phyloP scores from a whole-genome alignment of 2,113 vertebrate genomes.

The Ceyx cyanopectus region DNA sequence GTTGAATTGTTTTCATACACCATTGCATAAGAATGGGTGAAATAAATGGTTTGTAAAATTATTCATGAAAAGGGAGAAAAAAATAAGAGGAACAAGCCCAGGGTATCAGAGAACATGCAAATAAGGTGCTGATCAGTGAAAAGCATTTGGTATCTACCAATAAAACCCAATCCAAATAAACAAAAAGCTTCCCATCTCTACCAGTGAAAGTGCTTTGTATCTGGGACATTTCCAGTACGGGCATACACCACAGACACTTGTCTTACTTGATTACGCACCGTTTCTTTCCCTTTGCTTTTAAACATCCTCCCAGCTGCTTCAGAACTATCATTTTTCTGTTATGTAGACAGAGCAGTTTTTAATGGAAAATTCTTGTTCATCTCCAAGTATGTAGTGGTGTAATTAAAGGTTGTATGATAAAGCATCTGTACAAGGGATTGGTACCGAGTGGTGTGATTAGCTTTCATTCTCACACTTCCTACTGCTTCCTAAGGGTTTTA shows the following conservation, averaged over 20 bases:
- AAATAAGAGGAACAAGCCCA: background rate
- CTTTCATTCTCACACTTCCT: slow-evolving; percentile 2
- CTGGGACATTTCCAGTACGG: background rate
- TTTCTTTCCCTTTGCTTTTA: background rate
- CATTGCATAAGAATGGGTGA: background rate
- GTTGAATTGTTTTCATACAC: background rate
- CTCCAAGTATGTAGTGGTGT: rapidly evolving
- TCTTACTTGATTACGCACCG: background rate
- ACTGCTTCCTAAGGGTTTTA: background rate
- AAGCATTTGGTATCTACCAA: too few species aligned
- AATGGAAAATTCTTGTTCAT: background rate
- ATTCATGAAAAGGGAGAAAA: background rate
- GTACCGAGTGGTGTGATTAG: background rate
- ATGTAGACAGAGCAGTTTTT: background rate
- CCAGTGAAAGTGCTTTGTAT: rapidly evolving
- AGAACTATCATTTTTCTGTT: background rate
- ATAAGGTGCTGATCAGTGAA: background rate
- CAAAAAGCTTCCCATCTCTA: too few species aligned
- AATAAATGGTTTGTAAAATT: background rate
- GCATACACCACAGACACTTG: background rate
- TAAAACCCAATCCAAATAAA: too few species aligned
- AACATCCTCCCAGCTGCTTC: background rate
- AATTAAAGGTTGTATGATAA: background rate
- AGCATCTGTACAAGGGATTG: background rate
- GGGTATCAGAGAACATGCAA: background rate